These are phyloP conservation scores for Axea sp. DNA, from an alignment of 2,888 invertebrate species.

Conservation along the genomic window DNA sequence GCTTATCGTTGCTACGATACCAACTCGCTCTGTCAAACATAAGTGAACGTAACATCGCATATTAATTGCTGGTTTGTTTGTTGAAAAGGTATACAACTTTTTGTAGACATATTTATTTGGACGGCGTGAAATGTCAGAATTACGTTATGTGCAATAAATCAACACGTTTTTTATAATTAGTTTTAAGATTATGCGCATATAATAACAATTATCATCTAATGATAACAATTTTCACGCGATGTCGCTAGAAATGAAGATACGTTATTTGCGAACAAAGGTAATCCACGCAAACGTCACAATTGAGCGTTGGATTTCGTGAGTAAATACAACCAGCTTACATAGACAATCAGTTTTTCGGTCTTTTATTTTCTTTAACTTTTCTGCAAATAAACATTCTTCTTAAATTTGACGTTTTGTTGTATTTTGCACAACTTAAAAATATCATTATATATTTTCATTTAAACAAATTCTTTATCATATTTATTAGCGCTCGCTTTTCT, in stretches of 20 bases:
- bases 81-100: too few species aligned
- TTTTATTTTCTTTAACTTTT: too few species aligned
- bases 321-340: background rate
- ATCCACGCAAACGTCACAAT: background rate
- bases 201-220: constrained; percentile 6
- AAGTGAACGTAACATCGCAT: too few species aligned
- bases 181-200: constrained; percentile 9
- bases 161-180: constrained; percentile 4
- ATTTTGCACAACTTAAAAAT: background rate
- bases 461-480: too few species aligned
- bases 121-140: constrained; percentile 6
- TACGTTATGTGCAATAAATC: background rate
- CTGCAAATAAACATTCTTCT: too few species aligned
- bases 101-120: background rate
- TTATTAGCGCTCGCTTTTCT: too few species aligned
- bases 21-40: too few species aligned
- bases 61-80: too few species aligned
- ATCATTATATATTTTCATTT: background rate
- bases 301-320: background rate
- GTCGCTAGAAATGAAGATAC: constrained; percentile 1
- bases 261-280: constrained; percentile 4
- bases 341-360: background rate
- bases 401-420: background rate
- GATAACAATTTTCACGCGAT: constrained; percentile 9
- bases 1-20: too few species aligned